Evolutionary conservation across 2,113 vertebrate genomes (phyloP).

Genomic region (Phrynosoma platyrhinos): DNA sequence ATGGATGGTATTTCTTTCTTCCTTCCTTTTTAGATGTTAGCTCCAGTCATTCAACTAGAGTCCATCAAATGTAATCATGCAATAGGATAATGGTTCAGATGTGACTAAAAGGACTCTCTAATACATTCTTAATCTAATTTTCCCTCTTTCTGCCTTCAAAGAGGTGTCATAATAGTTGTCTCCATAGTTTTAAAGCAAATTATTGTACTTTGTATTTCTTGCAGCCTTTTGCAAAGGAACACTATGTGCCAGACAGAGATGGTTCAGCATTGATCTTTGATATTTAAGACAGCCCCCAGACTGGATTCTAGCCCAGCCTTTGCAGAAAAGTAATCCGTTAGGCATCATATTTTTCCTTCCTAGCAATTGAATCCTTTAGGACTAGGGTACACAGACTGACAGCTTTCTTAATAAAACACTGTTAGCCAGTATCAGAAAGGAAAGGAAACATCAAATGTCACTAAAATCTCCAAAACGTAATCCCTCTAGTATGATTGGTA

Average conservation of each 20-base stretch:
- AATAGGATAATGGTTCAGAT: slow-evolving; percentile 20
- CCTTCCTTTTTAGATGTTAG: slow-evolving; percentile 4
- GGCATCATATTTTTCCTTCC: not conserved
- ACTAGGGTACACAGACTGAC: not conserved
- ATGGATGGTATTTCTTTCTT: not conserved
- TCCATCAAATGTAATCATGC: slow-evolving; percentile 32
- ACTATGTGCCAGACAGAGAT: slow-evolving; percentile 4
- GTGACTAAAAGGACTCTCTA: slow-evolving; percentile 28
- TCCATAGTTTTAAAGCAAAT: slow-evolving; percentile 39
- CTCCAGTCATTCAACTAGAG: slow-evolving; percentile 20
- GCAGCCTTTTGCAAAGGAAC: not conserved
- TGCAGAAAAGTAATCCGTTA: not conserved
- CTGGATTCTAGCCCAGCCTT: not conserved
- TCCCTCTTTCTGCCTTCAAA: not conserved
- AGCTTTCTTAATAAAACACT: not conserved
- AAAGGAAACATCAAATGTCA: not conserved
- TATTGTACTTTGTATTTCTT: slow-evolving; percentile 31
- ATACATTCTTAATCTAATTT: slow-evolving; percentile 36
- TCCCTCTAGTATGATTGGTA: not conserved
- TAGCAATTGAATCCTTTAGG: not conserved
- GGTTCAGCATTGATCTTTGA: slow-evolving; percentile 5
- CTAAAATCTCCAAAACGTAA: not conserved
- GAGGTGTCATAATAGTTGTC: slow-evolving; percentile 5
- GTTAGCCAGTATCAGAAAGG: not conserved
- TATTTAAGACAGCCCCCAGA: not conserved